Conservation (phyloP, 2,113 vertebrate species). For the Cariama cristata region DNA sequence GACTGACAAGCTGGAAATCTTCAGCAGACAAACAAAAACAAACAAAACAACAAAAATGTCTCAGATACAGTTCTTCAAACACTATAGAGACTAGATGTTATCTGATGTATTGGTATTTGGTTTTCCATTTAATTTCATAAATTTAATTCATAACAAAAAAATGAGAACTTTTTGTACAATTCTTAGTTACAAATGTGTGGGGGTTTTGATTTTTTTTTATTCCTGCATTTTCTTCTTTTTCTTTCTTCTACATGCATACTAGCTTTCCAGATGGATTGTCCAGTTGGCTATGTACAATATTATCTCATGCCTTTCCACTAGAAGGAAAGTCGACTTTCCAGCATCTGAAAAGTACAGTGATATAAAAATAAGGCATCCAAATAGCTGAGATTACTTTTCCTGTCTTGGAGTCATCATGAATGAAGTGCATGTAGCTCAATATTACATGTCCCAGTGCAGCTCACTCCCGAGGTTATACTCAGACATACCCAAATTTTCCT, state of each 20-base stretch:
- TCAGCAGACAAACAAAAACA: not conserved
- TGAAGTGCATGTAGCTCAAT: fast-evolving
- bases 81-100: not conserved
- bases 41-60: not conserved
- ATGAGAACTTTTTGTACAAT: not conserved
- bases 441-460: not conserved
- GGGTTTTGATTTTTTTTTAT: not conserved
- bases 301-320: not conserved
- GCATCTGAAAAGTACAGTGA: not conserved
- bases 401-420: not conserved
- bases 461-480: not conserved
- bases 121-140: not conserved
- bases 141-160: not conserved
- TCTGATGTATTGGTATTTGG: not conserved
- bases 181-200: not conserved
- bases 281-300: not conserved
- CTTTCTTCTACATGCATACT: not conserved
- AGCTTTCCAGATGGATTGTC: not conserved
- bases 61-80: not conserved
- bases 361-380: not conserved
- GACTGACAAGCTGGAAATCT: not conserved
- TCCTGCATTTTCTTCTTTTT: not conserved
- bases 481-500: not conserved
- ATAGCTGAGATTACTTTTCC: not conserved
- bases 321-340: not conserved